These are phyloP conservation scores for Monopis laevigella DNA, from an alignment of 2,888 invertebrate genomes.

Conservation along the genomic window DNA sequence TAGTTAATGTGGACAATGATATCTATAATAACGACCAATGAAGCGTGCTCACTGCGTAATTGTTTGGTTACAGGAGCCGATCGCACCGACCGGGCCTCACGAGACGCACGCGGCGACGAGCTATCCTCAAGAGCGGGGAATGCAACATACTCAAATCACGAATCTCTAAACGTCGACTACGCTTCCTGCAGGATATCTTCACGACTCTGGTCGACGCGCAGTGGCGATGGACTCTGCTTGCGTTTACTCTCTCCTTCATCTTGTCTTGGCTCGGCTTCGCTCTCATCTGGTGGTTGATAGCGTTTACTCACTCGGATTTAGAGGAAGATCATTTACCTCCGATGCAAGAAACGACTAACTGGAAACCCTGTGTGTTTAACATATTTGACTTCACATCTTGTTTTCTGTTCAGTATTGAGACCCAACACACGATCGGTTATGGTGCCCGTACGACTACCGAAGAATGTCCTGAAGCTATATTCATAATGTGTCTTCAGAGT, in stretches of 20 bases:
- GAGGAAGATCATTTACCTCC: conserved; percentile 66
- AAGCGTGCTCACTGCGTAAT: conserved; percentile 24
- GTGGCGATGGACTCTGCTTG: conserved; percentile 91
- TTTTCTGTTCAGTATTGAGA: conserved; percentile 92
- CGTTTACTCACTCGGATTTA: conserved; percentile 87
- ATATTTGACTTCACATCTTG: conserved; percentile 86
- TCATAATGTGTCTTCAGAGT: conserved; percentile 90
- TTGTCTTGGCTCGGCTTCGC: conserved; percentile 88
- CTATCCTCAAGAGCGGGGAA: conserved; percentile 95
- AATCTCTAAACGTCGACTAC: conserved; percentile 81
- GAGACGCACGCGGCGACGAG: conserved; percentile 80
- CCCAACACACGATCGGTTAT: conserved; percentile 92
- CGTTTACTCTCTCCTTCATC: conserved; percentile 87
- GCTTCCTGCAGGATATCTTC: conserved; percentile 84
- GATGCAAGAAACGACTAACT: conserved; percentile 60
- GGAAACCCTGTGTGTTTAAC: conserved; percentile 84
- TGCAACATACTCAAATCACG: conserved; percentile 93
- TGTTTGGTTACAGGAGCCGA: conserved; percentile 69
- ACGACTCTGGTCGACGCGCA: conserved; percentile 91
- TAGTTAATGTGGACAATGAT: neutral
- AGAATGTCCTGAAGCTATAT: conserved; percentile 89
- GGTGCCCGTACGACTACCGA: conserved; percentile 87
- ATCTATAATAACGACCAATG: conserved; percentile 29
- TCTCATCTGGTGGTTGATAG: conserved; percentile 87
- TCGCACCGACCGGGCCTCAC: conserved; percentile 73